phyloP scores from a whole-genome alignment of 2,113 vertebrate genomes.

The Macrotus californicus region DNA sequence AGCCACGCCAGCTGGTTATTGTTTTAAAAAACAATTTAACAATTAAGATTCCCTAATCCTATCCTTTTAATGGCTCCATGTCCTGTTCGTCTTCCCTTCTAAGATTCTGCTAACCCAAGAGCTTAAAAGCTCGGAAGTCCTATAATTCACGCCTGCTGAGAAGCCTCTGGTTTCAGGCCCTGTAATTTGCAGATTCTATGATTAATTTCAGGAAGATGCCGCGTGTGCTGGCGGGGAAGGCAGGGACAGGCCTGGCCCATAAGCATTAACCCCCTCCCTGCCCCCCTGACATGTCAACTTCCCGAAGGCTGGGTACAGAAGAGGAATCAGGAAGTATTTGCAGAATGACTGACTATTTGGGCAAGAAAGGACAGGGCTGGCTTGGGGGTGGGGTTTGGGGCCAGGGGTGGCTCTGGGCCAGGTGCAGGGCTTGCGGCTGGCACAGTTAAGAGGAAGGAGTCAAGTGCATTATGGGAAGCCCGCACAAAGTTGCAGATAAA shows the following conservation, averaged over 20 bases:
- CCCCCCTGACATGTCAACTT: background rate
- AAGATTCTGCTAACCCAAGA: background rate
- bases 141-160: background rate
- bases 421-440: background rate
- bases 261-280: too few species aligned
- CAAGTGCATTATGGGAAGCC: background rate
- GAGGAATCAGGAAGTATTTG: constrained; percentile 39
- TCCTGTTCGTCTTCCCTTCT: background rate
- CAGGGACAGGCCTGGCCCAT: background rate
- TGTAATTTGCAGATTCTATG: background rate
- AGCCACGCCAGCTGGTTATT: too few species aligned
- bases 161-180: background rate
- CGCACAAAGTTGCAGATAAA: background rate
- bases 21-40: background rate
- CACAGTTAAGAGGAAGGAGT: background rate
- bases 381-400: background rate
- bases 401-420: background rate
- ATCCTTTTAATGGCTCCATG: background rate
- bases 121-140: background rate
- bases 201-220: constrained; percentile 16
- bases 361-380: background rate
- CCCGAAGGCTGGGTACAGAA: background rate
- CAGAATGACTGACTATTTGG: background rate
- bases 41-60: background rate
- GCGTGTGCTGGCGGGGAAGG: background rate